These are phyloP conservation scores for Tetranychus piercei DNA, from an alignment of 2,888 invertebrate species.

Conservation along the genomic window DNA sequence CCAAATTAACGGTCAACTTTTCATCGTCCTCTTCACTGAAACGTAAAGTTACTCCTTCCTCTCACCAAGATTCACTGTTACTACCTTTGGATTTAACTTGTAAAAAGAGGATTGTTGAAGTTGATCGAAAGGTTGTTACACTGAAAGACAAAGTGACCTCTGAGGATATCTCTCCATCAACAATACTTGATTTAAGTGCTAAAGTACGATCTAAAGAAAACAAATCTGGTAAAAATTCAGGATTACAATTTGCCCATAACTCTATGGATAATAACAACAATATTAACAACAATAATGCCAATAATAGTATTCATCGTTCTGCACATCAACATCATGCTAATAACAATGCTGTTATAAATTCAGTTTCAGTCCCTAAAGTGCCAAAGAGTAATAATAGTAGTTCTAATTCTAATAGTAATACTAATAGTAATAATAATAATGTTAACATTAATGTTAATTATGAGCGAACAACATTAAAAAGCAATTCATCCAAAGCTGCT, in stretches of 20 bases:
- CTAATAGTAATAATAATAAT: neutral
- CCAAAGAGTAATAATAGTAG: conserved; percentile 7
- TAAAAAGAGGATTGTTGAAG: neutral
- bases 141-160: neutral
- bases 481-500: neutral
- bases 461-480: neutral
- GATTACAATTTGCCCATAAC: neutral
- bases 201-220: conserved; percentile 21
- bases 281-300: neutral
- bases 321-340: conserved; percentile 8
- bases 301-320: conserved; percentile 3
- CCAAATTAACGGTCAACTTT: neutral
- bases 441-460: conserved; percentile 7
- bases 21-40: neutral
- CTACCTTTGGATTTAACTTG: neutral
- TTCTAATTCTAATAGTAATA: too few relatives aligned
- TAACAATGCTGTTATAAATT: conserved; percentile 7
- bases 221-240: neutral
- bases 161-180: neutral
- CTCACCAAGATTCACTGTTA: neutral
- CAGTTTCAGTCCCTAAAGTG: conserved; percentile 8
- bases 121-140: neutral
- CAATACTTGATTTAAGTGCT: conserved; percentile 26
- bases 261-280: neutral
- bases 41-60: neutral